phyloP scores from a whole-genome alignment of 1,140 invertebrate genomes.

The Periplaneta americana region DNA sequence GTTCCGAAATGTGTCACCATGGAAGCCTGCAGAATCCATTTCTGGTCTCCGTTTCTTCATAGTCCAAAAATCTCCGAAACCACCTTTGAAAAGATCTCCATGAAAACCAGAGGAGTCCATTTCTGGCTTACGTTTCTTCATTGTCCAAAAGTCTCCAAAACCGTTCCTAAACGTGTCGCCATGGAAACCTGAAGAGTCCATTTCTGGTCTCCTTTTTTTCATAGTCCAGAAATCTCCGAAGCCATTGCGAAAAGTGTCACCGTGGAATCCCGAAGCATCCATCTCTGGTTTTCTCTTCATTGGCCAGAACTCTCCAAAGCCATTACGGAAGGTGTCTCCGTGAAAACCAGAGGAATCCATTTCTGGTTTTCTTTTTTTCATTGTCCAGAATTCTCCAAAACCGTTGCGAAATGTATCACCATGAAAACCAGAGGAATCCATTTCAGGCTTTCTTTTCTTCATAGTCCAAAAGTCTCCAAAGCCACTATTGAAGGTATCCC shows the following conservation, averaged over 20 bases:
- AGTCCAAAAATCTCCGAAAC: slow-evolving; percentile 43
- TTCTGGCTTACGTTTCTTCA: slow-evolving; percentile 37
- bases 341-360: slow-evolving; percentile 33
- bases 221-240: slow-evolving; percentile 43
- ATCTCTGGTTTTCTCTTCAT: slow-evolving; percentile 37
- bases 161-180: slow-evolving; percentile 37
- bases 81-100: slow-evolving; percentile 39
- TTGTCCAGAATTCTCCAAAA: slow-evolving; percentile 39
- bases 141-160: slow-evolving; percentile 43
- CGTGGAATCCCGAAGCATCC: slow-evolving; percentile 40
- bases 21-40: slow-evolving; percentile 34
- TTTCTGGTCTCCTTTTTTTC: slow-evolving; percentile 32
- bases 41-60: slow-evolving; percentile 37
- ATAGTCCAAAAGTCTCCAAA: slow-evolving; percentile 44
- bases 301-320: slow-evolving; percentile 30
- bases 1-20: slow-evolving; percentile 36
- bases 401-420: slow-evolving; percentile 40
- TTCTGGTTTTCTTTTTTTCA: slow-evolving; percentile 32
- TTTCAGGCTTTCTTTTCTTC: slow-evolving; percentile 30
- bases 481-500: slow-evolving; percentile 39
- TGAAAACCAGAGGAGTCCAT: slow-evolving; percentile 41
- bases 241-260: slow-evolving; percentile 39
- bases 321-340: slow-evolving; percentile 33
- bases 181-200: slow-evolving; percentile 34
- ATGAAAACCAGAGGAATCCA: slow-evolving; percentile 36